phyloP scores from a whole-genome alignment of 1,140 invertebrate species.

The Trichoplusia ni region DNA sequence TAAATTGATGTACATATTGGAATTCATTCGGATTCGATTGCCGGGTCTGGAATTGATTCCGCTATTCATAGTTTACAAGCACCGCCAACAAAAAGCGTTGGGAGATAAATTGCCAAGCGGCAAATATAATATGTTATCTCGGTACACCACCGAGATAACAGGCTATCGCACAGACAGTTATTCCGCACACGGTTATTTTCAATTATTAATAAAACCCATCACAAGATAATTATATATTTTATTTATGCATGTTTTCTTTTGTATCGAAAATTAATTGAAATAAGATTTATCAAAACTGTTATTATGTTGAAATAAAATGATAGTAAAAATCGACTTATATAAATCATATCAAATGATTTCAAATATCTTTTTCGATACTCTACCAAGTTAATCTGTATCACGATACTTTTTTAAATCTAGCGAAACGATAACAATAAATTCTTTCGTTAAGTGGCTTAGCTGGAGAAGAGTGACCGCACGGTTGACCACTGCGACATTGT shows the following conservation, averaged over 20 bases:
- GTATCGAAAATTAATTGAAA: no score
- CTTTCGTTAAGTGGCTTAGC: background rate
- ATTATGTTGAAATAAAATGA: no score
- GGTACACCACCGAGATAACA: no score
- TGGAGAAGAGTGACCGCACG: background rate
- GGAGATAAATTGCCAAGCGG: conserved; percentile 52
- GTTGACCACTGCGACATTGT: background rate
- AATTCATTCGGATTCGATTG: conserved; percentile 41
- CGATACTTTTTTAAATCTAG: no score
- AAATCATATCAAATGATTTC: no score
- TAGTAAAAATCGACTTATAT: no score
- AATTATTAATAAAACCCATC: conserved; percentile 35
- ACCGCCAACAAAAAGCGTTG: conserved; percentile 52
- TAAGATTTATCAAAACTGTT: no score
- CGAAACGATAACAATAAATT: no score
- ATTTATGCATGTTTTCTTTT: no score
- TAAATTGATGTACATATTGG: conserved; percentile 35
- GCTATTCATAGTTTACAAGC: conserved; percentile 54
- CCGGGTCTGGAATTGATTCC: conserved; percentile 50
- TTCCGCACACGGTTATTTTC: conserved; percentile 37
- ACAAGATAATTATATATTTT: conserved; percentile 2
- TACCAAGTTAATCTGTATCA: no score
- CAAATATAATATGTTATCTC: conserved; percentile 58
- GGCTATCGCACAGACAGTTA: no score
- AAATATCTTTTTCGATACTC: no score